phyloP scores from a whole-genome alignment of 1,140 invertebrate species.

The Camponotus floridanus region DNA sequence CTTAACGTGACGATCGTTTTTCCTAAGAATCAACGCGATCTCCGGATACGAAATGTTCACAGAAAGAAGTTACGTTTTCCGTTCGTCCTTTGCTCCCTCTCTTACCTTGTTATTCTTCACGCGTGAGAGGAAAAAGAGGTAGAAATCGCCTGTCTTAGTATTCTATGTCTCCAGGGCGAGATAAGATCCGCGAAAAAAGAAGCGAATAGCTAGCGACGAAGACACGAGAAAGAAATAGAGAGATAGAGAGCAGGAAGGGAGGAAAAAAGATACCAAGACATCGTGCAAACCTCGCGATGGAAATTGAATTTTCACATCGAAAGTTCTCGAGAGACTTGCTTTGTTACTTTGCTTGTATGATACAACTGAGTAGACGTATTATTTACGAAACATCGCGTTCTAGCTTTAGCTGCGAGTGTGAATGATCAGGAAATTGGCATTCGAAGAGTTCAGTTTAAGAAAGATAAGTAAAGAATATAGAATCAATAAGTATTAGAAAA shows the following conservation, averaged over 20 bases:
- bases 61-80: constrained; percentile 17
- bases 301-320: constrained; percentile 77
- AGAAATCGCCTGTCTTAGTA: constrained; percentile 58
- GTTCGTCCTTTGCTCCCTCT: not conserved
- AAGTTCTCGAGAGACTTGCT: constrained; percentile 73
- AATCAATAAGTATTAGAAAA: not conserved
- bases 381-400: constrained; percentile 35
- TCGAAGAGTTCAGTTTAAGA: constrained; percentile 1
- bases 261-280: constrained; percentile 57
- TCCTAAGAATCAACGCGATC: constrained; percentile 35
- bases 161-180: constrained; percentile 64
- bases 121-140: constrained; percentile 33
- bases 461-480: constrained; percentile 8
- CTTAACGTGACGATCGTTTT: constrained; percentile 36
- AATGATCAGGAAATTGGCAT: constrained; percentile 1
- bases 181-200: constrained; percentile 68
- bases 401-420: constrained; percentile 14
- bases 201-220: constrained; percentile 7
- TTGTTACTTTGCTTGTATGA: constrained; percentile 61
- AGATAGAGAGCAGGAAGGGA: not conserved
- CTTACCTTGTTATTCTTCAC: not conserved
- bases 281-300: constrained; percentile 69
- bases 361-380: constrained; percentile 36
- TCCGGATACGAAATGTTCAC: constrained; percentile 41
- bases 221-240: constrained; percentile 19